A percentile compares a stretch with the other conserved stretches of the same genome.
Evolutionary conservation across 1,140 invertebrate species (phyloP).

Genomic region (Drosophila burlai): DNA sequence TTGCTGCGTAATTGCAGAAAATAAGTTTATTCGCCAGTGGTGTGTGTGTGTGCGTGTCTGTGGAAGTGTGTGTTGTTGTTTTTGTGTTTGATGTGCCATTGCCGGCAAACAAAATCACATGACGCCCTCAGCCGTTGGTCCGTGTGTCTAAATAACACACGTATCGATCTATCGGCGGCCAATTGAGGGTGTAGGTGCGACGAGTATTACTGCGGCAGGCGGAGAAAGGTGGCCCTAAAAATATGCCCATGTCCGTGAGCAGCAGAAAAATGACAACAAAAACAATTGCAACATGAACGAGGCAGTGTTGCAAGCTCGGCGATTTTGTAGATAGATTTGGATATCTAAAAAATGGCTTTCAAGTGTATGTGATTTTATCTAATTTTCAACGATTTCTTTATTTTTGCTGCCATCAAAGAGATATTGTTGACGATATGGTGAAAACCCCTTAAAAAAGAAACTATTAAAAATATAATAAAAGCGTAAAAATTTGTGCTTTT

Average conservation of each 20-base stretch:
- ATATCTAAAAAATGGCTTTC: neutral
- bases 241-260: slow-evolving; percentile 47
- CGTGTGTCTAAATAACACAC: slow-evolving; percentile 14
- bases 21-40: slow-evolving; percentile 17
- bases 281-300: slow-evolving; percentile 43
- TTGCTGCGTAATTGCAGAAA: slow-evolving; percentile 49
- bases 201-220: slow-evolving; percentile 13
- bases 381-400: neutral
- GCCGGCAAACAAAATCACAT: slow-evolving; percentile 42
- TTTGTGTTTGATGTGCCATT: slow-evolving; percentile 13
- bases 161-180: slow-evolving; percentile 67
- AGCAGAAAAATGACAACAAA: slow-evolving; percentile 25
- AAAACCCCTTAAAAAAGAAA: no score
- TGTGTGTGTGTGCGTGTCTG: neutral
- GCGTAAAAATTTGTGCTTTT: no score
- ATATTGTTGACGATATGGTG: neutral
- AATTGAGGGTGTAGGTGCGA: slow-evolving; percentile 20
- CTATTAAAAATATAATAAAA: neutral
- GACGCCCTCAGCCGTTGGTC: slow-evolving; percentile 19
- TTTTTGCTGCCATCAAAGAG: neutral
- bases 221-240: slow-evolving; percentile 56
- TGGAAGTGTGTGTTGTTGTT: slow-evolving; percentile 11
- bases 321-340: neutral
- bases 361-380: neutral
- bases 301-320: neutral